Evolutionary conservation across 2,888 invertebrate genomes (phyloP).

Genomic region (Drosophila anomalata): DNA sequence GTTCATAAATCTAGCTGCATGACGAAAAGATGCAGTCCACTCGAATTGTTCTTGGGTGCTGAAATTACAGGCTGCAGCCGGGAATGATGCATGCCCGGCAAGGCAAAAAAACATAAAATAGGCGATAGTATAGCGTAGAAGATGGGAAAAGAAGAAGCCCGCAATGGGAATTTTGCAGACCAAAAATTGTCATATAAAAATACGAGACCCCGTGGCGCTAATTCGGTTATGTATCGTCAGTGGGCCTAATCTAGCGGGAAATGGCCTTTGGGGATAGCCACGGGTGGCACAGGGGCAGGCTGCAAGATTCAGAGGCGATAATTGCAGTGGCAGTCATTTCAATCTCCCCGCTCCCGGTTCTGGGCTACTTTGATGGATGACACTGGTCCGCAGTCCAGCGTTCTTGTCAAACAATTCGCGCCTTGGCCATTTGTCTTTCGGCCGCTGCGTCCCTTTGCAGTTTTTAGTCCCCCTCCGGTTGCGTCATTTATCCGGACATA

Average conservation of each 20-base stretch:
- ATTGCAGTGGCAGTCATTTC: slow-evolving; percentile 73
- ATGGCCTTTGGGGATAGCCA: slow-evolving; percentile 21
- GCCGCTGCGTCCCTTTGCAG: slow-evolving; percentile 10
- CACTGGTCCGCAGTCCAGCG: slow-evolving; percentile 1
- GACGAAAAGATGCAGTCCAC: slow-evolving; percentile 78
- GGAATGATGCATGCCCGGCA: slow-evolving; percentile 67
- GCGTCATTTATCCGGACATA: background rate
- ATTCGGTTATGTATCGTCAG: slow-evolving; percentile 72
- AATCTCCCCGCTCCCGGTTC: slow-evolving; percentile 56
- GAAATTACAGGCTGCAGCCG: slow-evolving; percentile 48
- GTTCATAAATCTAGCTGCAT: slow-evolving; percentile 76
- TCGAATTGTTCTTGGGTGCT: slow-evolving; percentile 33
- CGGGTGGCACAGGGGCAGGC: background rate
- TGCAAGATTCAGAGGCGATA: slow-evolving; percentile 62
- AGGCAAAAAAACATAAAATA: slow-evolving; percentile 18
- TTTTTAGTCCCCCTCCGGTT: slow-evolving; percentile 15
- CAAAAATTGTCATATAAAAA: slow-evolving; percentile 52
- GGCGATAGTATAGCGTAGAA: slow-evolving; percentile 13
- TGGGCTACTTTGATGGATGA: slow-evolving; percentile 7
- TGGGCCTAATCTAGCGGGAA: slow-evolving; percentile 69
- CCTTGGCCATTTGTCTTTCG: slow-evolving; percentile 73
- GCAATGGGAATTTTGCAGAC: background rate
- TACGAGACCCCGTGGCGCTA: slow-evolving; percentile 64
- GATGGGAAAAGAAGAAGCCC: background rate
- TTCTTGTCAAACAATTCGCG: slow-evolving; percentile 76